Evolutionary conservation across 2,113 vertebrate species (phyloP), one percentile per base, ranked within the genome.

Genomic region (Sylvia atricapilla): DNA sequence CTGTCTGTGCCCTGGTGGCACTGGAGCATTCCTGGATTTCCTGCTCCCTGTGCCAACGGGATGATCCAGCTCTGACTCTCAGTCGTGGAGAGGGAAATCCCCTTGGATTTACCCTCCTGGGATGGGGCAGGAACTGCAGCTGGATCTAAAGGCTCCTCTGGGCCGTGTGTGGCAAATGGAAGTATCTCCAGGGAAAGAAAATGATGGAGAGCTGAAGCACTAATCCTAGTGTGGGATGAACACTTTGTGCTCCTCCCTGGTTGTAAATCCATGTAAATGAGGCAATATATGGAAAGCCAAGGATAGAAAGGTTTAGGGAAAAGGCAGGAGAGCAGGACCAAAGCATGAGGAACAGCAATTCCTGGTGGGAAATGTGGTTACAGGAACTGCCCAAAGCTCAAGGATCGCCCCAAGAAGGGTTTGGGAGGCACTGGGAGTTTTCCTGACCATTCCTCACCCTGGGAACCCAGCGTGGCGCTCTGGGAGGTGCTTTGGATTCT

Each of bases 401-500:
- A 16, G 10, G 11, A 31, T 23, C 28, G 37, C n/a, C 52, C 20
- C 19, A 14, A 3, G 50, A 39, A 22, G 28, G 25, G 24, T 30
- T 28, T 55, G 56, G 73, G 74, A 59, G 33, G 41, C 44, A n/a
- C 5, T 19, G 73, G 49, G 49, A 52, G 20, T 31, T 90, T 9
- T 16, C 49, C 59, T 55, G 31, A 14, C 23, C 19, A 1, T 15
- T 55, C 33, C 56, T 21, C n/a, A 33, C 11, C 27, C 27, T 1
- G 0, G 63, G 30, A 55, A 35, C 8, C 8, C 81, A 76, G 33
- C 0, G 0, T 10, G 59, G 41, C 2, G 2, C 62, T 46, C 47
- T 35, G 46, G 49, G 49, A 44, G 39, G 4, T 64, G 13, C 33
- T 82, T 58, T 25, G 59, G 43, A 18, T 47, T 24, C 47, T 16